Base-by-base conservation (phyloP, 1,140 invertebrate species). In the Mesaphorura yosii region DNA sequence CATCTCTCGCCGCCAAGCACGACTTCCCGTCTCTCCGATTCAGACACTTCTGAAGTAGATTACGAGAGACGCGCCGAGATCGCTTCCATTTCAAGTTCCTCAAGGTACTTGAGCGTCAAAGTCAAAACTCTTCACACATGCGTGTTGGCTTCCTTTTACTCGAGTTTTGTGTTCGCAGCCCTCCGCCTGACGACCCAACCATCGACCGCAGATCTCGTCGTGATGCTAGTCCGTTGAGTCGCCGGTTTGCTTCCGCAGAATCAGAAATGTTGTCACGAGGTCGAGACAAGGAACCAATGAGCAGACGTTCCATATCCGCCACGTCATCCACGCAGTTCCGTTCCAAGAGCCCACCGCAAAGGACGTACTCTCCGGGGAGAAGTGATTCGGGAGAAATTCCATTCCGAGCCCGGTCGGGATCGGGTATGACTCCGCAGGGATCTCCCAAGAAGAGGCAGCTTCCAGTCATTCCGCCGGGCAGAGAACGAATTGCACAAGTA, bases 361-460 rank as follows among this genome's bases (percentile, higher is more conserved):
- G 49, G 51, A 22, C 53, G 20, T 49, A 44, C 39, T 54, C 59
- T 45, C 54, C 60, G 28, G n/a, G n/a, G n/a, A n/a, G n/a, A n/a
- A n/a, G n/a, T n/a, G n/a, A n/a, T n/a, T n/a, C n/a, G n/a, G n/a
- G n/a, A n/a, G n/a, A 19, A 10, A 34, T 37, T 56, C 45, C 52
- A 14, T 28, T 29, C 4, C 50, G 84, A 65, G 78, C 82, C 26
- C 78, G 85, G 34, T 91, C 87, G 39, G 85, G 86, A 31, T 91
- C 86, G 28, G 86, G 85, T 27, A n/a, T n/a, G n/a, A 92, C 89
- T n/a, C 89, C 89, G 41, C 88, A 88, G 26, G 88, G 88, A 37
- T 93, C 89, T 29, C 89, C 90, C 25, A 93, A 94, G 73, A 95
- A 94, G 72, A 76, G 92, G 55, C 90, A 95, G 73, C 77, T 96